Evolutionary conservation across 2,888 invertebrate species (phyloP), one percentile per base, ranked within the genome.

Genomic region (Melangyna quadrimaculata): DNA sequence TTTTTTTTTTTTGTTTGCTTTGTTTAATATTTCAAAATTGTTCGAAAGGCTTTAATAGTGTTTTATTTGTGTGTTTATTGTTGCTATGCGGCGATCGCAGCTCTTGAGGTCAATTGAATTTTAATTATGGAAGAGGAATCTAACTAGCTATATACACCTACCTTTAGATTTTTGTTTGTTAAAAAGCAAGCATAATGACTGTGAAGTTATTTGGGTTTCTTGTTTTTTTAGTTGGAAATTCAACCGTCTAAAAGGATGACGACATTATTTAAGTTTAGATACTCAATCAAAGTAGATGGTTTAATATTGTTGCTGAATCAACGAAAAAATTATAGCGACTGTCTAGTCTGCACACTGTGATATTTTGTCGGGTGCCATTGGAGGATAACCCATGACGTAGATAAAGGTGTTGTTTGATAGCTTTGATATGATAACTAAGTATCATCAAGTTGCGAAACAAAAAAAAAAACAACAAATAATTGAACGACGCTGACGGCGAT

Each of bases 41-140:
- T 35, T 59, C 22, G 37, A 59, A 59, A 59, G 57, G 19, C 19
- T 57, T 57, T 19, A 19, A 12, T 12, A 10, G 29, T n/a, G 27
- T 24, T 59, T 14, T 17, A 24, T 40, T 40, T 14, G 24, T 22
- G 9, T 40, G 12, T 35, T 61, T n/a, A 22, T 63, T 79, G 79
- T 79, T 79, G 79, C 79, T 79, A 79, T 59, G 79, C 74, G 79
- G 57, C 29, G 45, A 59, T 37, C 19, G 51, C 27, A 63, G 63
- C 43, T 40, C 57, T 79, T 59, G 73, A 79, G 78, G 78, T 79
- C 79, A 79, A 51, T 69, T 48, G 65, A 79, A 74, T 48, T 73
- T 59, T 22, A 40, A 51, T 40, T 35, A 59, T 74, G 73, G 51
- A 74, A 73, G 55, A 72, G 10, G 48, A 67, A 63, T 65, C 32